Evolutionary conservation across 2,888 invertebrate species (phyloP).

Genomic region (Ariolimax columbianus): DNA sequence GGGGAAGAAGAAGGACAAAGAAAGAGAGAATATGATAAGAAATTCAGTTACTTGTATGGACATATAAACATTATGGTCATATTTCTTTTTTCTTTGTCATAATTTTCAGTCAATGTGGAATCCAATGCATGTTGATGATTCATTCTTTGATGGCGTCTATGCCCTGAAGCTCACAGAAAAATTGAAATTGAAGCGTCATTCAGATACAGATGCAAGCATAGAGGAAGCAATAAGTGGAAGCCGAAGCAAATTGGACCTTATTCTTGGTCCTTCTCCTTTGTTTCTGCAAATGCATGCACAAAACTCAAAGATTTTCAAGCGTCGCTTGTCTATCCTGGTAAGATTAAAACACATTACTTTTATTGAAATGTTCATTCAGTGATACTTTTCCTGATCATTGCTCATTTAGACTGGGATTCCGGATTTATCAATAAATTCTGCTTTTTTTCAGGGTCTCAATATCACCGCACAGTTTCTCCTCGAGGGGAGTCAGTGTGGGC

Average conservation of each 20-base stretch:
- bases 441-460: no score
- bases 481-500: no score
- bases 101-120: slow-evolving; percentile 45
- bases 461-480: no score
- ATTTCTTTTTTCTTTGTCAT: neutral
- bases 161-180: slow-evolving; percentile 40
- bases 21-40: no score
- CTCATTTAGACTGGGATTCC: no score
- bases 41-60: no score
- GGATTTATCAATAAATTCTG: no score
- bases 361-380: no score
- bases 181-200: neutral
- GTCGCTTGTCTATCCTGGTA: slow-evolving; percentile 43
- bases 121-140: slow-evolving; percentile 46
- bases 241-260: slow-evolving; percentile 62
- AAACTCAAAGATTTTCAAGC: slow-evolving; percentile 47
- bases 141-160: slow-evolving; percentile 53
- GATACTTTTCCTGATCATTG: no score
- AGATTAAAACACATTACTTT: no score
- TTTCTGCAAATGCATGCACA: slow-evolving; percentile 59
- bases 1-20: no score
- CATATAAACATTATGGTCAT: no score
- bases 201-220: neutral
- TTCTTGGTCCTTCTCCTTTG: slow-evolving; percentile 63
- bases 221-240: slow-evolving; percentile 48